A percentile compares a stretch with the other conserved stretches of the same genome.
These are phyloP conservation scores for Halisarca cf. caerulea DNA, from an alignment of 37 sponge, comb jelly and placozoan genomes.

Conservation along the genomic window DNA sequence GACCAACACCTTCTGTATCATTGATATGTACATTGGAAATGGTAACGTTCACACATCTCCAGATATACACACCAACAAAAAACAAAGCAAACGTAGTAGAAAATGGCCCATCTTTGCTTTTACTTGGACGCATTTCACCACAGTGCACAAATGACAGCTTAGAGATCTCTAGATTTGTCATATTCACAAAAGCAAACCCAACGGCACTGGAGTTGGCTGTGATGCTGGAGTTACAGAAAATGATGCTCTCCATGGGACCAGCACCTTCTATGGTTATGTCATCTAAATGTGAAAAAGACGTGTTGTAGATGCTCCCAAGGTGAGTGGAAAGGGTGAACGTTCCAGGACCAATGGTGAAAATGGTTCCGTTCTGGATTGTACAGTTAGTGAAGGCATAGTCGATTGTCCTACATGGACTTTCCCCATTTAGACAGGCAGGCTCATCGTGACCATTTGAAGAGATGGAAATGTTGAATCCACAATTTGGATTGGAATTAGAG, in stretches of 20 bases:
- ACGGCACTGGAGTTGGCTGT: neutral
- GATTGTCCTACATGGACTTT: neutral
- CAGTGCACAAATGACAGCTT: neutral
- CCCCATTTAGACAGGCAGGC: neutral
- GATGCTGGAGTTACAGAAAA: neutral
- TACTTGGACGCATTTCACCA: neutral
- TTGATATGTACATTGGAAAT: constrained; percentile 1
- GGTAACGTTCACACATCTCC: neutral
- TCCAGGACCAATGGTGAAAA: constrained; percentile 2
- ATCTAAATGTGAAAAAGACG: neutral
- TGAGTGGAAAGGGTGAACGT: neutral
- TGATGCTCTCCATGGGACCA: neutral
- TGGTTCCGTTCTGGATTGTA: neutral
- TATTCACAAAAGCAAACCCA: constrained; percentile 21
- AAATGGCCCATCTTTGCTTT: neutral
- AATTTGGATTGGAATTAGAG: neutral
- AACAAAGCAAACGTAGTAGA: neutral
- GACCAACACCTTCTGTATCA: constrained; percentile 11
- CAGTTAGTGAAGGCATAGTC: constrained; percentile 3
- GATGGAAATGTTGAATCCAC: neutral
- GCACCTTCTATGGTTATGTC: neutral
- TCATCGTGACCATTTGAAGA: neutral
- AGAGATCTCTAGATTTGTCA: constrained; percentile 4
- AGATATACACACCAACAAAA: constrained; percentile 5
- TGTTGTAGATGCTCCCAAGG: constrained; percentile 18